Base-by-base conservation (phyloP, 1,140 invertebrate species). In the Drosophila leontia region DNA sequence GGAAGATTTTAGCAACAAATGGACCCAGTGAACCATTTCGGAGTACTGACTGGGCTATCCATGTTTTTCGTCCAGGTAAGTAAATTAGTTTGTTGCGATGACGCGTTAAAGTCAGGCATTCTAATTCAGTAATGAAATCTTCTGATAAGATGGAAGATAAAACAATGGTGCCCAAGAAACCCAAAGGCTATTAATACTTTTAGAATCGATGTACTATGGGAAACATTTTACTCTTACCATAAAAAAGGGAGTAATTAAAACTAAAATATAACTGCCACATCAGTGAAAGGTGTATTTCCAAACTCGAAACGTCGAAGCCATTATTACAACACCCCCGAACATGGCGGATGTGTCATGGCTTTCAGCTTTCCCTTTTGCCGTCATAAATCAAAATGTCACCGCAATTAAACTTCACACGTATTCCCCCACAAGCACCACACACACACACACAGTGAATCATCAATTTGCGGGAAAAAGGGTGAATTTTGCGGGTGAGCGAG, bases 381-480 rank as follows among this genome's bases (percentile, higher is more conserved):
- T 67, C 74, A 86, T 86, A 86, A 86, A 86, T 85, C 76, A 86
- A 86, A 86, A 75, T 32, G 83, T 85, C 58, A 35, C 76, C 76
- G 50, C 81, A 84, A 76, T 85, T 80, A 58, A 77, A 68, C 62
- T 55, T 60, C 65, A 78, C 65, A 61, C 61, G 23, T 37, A 59
- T 35, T 55, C 23, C 35, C 19, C 17, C 34, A 48, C 45, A 55
- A 47, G 26, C 4, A 23, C 19, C 56, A n/a, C 12, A 23, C 5
- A n/a, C 15, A 60, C 7, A 15, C 35, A 19, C 23, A 65, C 55
- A 47, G 71, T 57, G 60, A 81, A 60, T 69, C 64, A 76, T 58
- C 37, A 78, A 69, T 53, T 82, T 59, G 32, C n/a, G 19, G 42
- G 7, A n/a, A 15, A 26, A 29, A 7, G n/a, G 17, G 35, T 3